Percentiles rank a stretch among this genome's conserved stretches.
phyloP scores from a whole-genome alignment of 2,888 invertebrate genomes.

The Reticulitermes lucifugus region DNA sequence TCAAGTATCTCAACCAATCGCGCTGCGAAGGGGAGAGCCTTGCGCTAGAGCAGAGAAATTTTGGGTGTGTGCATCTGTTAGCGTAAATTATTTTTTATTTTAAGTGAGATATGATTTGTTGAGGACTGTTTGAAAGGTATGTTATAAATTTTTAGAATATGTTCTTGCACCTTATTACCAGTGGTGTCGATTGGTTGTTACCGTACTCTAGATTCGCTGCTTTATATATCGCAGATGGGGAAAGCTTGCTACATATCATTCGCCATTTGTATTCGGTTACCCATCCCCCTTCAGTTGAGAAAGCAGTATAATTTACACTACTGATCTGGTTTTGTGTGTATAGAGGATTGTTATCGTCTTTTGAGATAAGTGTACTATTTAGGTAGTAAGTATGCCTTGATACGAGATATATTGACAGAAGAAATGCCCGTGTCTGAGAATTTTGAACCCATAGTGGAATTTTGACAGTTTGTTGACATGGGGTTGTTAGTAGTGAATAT shows the following conservation, averaged over 20 bases:
- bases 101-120: constrained; percentile 48
- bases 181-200: neutral
- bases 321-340: neutral
- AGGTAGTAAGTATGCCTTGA: no score
- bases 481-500: neutral
- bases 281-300: constrained; percentile 34
- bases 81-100: constrained; percentile 45
- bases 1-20: constrained; percentile 38
- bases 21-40: constrained; percentile 29
- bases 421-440: neutral
- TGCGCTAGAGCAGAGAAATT: constrained; percentile 41
- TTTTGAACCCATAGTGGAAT: neutral
- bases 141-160: constrained; percentile 34
- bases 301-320: neutral
- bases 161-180: neutral
- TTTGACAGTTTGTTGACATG: constrained; percentile 23
- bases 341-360: neutral
- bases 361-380: neutral
- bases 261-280: constrained; percentile 47
- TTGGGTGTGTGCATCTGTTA: constrained; percentile 48
- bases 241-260: constrained; percentile 3
- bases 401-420: no score
- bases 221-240: constrained; percentile 46
- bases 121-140: constrained; percentile 46
- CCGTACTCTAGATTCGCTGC: neutral